A percentile compares a stretch with the other conserved stretches of the same genome.
Conservation (phyloP, 2,888 invertebrate species). For the Oxycera nigricornis region DNA sequence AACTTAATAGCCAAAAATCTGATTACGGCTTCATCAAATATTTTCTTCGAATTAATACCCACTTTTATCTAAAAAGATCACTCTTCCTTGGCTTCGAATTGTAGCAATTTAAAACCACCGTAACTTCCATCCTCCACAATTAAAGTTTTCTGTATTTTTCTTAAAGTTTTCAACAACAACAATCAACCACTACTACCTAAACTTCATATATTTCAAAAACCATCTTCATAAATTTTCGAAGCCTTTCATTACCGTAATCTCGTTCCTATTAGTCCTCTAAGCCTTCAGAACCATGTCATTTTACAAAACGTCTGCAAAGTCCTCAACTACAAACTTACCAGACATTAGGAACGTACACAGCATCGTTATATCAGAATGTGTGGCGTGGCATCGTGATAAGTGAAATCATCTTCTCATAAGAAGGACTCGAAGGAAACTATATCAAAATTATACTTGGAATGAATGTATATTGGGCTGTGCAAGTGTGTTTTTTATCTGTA, state of each 20-base stretch:
- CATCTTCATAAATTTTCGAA: not conserved
- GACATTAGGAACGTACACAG: not conserved
- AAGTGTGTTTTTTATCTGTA: no score
- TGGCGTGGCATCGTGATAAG: not conserved
- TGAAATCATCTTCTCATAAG: not conserved
- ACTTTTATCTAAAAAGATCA: no score
- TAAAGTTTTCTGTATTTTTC: no score
- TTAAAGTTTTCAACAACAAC: no score
- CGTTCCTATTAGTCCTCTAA: constrained; percentile 2
- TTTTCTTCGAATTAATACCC: no score
- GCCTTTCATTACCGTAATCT: not conserved
- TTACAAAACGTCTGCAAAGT: not conserved
- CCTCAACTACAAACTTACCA: not conserved
- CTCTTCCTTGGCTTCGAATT: no score
- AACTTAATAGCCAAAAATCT: no score
- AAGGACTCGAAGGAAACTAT: not conserved
- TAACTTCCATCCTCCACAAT: no score
- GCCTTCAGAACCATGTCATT: not conserved
- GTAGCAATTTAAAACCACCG: no score
- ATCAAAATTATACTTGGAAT: not conserved
- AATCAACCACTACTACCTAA: not conserved
- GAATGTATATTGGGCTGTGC: no score
- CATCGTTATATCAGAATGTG: not conserved
- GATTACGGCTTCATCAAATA: no score
- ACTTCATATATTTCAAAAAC: not conserved